Conservation (phyloP, 2,888 invertebrate species). For the Pecten maximus region DNA sequence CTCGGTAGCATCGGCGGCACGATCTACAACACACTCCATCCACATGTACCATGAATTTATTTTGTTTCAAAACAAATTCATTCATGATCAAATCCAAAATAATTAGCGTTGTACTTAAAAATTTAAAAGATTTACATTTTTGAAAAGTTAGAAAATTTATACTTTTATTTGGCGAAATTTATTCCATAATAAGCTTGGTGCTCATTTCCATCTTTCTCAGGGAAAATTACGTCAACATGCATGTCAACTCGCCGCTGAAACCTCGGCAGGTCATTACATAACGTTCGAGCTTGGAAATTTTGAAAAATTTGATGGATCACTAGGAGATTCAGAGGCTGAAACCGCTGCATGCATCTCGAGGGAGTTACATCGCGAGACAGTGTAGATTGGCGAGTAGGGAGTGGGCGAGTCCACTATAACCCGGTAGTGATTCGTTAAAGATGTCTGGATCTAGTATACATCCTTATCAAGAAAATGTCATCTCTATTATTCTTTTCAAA, state of each 20-base stretch:
- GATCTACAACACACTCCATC: neutral
- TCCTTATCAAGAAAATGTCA: no score
- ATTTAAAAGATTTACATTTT: neutral
- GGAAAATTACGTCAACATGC: neutral
- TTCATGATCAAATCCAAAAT: neutral
- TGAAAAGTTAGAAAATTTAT: neutral
- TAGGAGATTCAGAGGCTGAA: neutral
- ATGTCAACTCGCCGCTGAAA: neutral
- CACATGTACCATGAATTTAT: neutral
- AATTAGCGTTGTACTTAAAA: neutral
- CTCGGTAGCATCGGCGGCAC: neutral
- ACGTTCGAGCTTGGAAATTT: neutral
- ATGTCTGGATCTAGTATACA: no score
- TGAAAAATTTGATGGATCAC: neutral
- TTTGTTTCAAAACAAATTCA: neutral
- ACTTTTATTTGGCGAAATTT: no score
- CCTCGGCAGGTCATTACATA: neutral
- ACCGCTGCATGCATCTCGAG: neutral
- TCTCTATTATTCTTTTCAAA: no score
- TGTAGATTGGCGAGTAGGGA: no score
- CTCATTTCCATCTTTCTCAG: neutral
- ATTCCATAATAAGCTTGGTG: neutral
- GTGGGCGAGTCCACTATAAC: no score
- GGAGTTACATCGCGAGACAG: neutral
- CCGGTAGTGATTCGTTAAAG: no score